phyloP scores from a whole-genome alignment of 2,888 invertebrate species.

The Drosophila eohydei region DNA sequence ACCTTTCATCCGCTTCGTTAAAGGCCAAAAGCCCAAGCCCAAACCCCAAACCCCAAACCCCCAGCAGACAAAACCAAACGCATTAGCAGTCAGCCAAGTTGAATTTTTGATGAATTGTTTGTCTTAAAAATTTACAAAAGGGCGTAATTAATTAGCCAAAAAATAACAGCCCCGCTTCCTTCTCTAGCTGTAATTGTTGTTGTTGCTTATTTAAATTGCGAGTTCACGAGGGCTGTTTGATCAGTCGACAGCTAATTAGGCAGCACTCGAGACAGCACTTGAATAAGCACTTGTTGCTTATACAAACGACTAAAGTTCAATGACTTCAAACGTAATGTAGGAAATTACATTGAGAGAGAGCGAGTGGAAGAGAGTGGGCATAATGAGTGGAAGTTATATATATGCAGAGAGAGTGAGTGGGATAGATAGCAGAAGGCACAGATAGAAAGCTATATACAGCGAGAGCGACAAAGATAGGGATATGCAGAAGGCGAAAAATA shows the following conservation, averaged over 20 bases:
- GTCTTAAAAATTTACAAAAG: conserved; percentile 75
- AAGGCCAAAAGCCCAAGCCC: neutral
- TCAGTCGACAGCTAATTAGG: conserved; percentile 69
- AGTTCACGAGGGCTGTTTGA: conserved; percentile 62
- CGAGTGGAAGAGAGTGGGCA: neutral
- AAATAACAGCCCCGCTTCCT: conserved; percentile 31
- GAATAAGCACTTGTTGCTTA: conserved; percentile 42
- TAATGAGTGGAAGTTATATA: neutral
- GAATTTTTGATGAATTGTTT: conserved; percentile 78
- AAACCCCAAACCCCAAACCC: conserved; percentile 9
- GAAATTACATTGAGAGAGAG: neutral
- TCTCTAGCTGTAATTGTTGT: conserved; percentile 26
- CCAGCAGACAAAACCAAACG: conserved; percentile 30
- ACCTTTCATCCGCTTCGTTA: neutral
- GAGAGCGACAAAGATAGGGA: neutral
- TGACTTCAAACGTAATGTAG: conserved; percentile 27
- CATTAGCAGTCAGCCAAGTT: conserved; percentile 52
- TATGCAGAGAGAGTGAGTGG: neutral
- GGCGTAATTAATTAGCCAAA: conserved; percentile 74
- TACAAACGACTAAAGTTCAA: conserved; percentile 40
- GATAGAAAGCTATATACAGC: neutral
- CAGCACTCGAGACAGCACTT: conserved; percentile 52
- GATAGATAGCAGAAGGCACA: neutral
- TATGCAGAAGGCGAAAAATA: neutral
- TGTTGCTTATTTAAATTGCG: conserved; percentile 50